phyloP scores from a whole-genome alignment of 2,113 vertebrate species.

The Garra rufa region DNA sequence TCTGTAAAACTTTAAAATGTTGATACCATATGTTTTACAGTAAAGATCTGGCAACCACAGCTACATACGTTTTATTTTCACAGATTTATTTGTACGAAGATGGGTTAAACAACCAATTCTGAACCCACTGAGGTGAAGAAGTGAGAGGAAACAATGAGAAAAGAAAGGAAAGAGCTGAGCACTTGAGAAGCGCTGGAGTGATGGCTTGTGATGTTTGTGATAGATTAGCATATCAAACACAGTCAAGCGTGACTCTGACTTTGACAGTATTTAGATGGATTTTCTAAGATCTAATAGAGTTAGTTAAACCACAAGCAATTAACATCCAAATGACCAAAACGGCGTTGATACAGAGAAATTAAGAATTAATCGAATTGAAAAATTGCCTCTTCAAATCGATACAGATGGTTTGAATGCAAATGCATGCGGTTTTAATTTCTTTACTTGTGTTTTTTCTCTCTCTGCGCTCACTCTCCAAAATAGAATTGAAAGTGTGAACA shows the following conservation, averaged over 20 bases:
- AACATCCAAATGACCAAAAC: slow-evolving; percentile 30
- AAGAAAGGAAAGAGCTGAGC: neutral
- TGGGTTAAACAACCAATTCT: neutral
- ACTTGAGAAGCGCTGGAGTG: neutral
- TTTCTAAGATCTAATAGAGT: slow-evolving; percentile 17
- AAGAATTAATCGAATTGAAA: slow-evolving; percentile 22
- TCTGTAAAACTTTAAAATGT: too few relatives aligned
- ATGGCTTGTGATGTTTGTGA: slow-evolving; percentile 36
- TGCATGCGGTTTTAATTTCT: neutral
- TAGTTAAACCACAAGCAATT: slow-evolving; percentile 11
- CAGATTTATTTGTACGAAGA: neutral
- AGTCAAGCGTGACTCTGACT: slow-evolving; percentile 17
- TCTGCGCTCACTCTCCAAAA: neutral
- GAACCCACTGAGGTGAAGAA: neutral
- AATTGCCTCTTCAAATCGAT: slow-evolving; percentile 18
- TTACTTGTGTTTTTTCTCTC: neutral
- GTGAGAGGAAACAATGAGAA: neutral
- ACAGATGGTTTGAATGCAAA: slow-evolving; percentile 26
- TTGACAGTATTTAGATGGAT: slow-evolving; percentile 33
- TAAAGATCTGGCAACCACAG: neutral
- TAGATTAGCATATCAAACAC: slow-evolving; percentile 43
- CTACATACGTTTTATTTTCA: neutral
- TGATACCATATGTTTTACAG: too few relatives aligned
- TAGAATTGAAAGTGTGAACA: neutral
- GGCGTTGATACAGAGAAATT: neutral